A percentile compares a stretch with the other conserved stretches of the same genome.
Evolutionary conservation across 2,797 vertebrate species (phyloP).

Genomic region (Pseudotriccus pelzelni): DNA sequence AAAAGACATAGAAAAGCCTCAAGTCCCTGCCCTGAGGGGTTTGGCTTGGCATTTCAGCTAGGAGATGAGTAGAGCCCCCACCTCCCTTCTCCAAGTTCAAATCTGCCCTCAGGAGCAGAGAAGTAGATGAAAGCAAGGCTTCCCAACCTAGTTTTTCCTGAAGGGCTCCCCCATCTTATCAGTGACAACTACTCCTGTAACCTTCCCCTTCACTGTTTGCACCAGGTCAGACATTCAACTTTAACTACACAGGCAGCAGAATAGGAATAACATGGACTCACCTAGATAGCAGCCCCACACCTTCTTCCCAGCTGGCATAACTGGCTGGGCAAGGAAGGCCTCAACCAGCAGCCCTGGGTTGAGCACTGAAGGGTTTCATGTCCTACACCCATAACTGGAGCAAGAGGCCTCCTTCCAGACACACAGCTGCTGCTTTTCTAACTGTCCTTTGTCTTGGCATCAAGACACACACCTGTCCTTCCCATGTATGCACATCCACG

Average conservation of each 20-base stretch:
- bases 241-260: neutral
- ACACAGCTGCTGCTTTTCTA: neutral
- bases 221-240: neutral
- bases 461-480: neutral
- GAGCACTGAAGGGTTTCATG: neutral
- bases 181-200: neutral
- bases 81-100: neutral
- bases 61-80: neutral
- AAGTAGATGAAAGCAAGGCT: neutral
- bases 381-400: neutral
- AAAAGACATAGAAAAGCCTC: neutral
- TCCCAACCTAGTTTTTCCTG: neutral
- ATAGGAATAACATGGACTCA: neutral
- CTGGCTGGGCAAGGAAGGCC: neutral
- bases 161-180: neutral
- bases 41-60: neutral
- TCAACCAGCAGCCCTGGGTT: neutral
- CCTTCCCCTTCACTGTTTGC: neutral
- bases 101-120: neutral
- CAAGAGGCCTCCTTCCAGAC: neutral
- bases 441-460: neutral
- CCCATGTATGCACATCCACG: fast-evolving
- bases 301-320: neutral
- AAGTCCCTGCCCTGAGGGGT: neutral
- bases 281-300: neutral